Base-by-base conservation (phyloP, 2,888 invertebrate species). In the Mythimna loreyi region DNA sequence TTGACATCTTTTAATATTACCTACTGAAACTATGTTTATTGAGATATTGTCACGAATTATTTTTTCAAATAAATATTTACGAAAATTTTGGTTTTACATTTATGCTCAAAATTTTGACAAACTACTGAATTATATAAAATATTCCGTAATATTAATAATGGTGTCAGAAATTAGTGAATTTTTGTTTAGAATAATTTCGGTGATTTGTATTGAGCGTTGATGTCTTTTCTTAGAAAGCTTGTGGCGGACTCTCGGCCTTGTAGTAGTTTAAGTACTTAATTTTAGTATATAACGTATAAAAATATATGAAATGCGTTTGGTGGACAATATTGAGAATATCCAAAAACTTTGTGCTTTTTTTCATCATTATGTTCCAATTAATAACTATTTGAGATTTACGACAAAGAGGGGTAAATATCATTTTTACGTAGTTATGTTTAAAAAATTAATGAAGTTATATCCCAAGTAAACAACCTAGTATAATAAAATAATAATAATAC, bases 201-300 rank as follows among this genome's bases (percentile, higher is more conserved):
- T 19, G 0, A 16, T 61, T 52, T 36, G 23, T 1, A 19, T 58
- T 53, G 82, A 64, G 85, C 91, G 89, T 89, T 90, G 87, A 91
- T 85, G 88, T 91, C 89, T 90, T 90, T 89, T 86, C 64, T 86
- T 81, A 6, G 30, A 49, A 59, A 67, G 70, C 36, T 65, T 66
- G 68, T 40, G n/a, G 21, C 3, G 62, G 28, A 23, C 49, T 64
- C 55, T 47, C 7, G 28, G 6, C 5, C 30, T 0, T 1, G 21
- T 4, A n/a, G n/a, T n/a, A n/a, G n/a, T n/a, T n/a, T n/a, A n/a
- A n/a, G n/a, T n/a, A n/a, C n/a, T n/a, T n/a, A n/a, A n/a, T n/a
- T n/a, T n/a, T n/a, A n/a, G n/a, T n/a, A n/a, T n/a, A n/a, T n/a
- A n/a, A 56, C 3, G 13, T 47, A n/a, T 16, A 13, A 0, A 8